Evolutionary conservation across 64 coral and sea anemone species (phyloP), one percentile per base, ranked within the genome.

Genomic region (Montipora efflorescens): DNA sequence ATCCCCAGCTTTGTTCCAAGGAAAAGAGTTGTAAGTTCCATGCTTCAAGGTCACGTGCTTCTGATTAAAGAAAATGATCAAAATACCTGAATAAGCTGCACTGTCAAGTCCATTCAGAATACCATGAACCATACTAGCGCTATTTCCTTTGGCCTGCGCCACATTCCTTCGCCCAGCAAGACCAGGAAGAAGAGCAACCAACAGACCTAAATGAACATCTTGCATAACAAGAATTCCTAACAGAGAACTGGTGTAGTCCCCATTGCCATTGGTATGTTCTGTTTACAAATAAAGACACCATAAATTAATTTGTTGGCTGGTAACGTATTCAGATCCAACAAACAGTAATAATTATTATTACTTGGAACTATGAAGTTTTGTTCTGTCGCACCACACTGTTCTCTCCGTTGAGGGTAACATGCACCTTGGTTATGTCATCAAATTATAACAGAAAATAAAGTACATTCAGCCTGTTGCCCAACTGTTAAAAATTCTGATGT

Each of bases 171-270:
- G 95, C 15, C 98, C 98, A 62, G 98, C 95, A 1, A 99, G 79
- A 15, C 94, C 98, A 76, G 98, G 98, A 14, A 99, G 87, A 19
- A 99, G 77, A 9, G 98, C 95, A 64, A 99, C 92, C 6, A 99
- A 50, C 7, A 99, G 81, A 25, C 98, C 98, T 59, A 99, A 74
- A 25, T 99, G 92, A 18, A 99, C 95, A 73, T 99, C 98, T 72
- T 99, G 98, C 98, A 99, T 99, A 67, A 99, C 92, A 48, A 99
- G 95, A 48, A 99, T 99, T 72, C 98, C 98, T 14, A 99, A 80
- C 74, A 99, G 36, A 68, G 94, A 93, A 79, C 98, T 94, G 12
- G 89, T 88, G 73, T 99, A 96, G 64, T 99, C 98, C 8, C 92
- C 90, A 88, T 99, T 75, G 21, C 98, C 98, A 92, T 99, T 99